Percentiles rank a stretch among this genome's conserved stretches.
Evolutionary conservation across 2,113 vertebrate species (phyloP).

Genomic region (Climacteris rufus): DNA sequence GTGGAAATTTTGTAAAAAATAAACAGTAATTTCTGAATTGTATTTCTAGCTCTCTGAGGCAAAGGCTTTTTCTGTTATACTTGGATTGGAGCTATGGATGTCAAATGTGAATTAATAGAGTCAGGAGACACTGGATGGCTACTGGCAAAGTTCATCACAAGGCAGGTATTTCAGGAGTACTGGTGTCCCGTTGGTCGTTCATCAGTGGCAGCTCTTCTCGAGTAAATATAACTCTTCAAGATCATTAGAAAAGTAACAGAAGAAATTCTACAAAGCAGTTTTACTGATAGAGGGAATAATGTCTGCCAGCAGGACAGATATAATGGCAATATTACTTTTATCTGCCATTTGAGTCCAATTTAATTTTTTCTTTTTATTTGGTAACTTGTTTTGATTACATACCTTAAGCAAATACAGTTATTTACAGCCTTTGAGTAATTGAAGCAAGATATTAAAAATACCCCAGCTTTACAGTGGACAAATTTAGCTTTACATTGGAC

Average conservation of each 20-base stretch:
- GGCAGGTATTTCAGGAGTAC: not conserved
- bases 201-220: not conserved
- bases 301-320: not conserved
- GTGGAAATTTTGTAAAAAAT: not conserved
- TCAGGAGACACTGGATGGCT: not conserved
- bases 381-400: not conserved
- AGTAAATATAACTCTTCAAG: not conserved
- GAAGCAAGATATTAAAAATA: not conserved
- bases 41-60: not conserved
- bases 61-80: not conserved
- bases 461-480: too few relatives aligned
- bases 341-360: not conserved
- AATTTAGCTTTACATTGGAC: not conserved
- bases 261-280: not conserved
- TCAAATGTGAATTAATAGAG: constrained; percentile 10
- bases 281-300: not conserved
- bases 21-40: constrained; percentile 13
- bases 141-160: not conserved
- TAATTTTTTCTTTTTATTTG: not conserved
- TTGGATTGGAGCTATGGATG: not conserved
- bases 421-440: not conserved
- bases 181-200: fast-evolving
- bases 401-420: not conserved
- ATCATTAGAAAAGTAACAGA: not conserved
- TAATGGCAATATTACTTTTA: not conserved